Evolutionary conservation across 2,888 invertebrate species (phyloP), one percentile per base, ranked within the genome.

Genomic region (Gymnoscelis rufifasciata): DNA sequence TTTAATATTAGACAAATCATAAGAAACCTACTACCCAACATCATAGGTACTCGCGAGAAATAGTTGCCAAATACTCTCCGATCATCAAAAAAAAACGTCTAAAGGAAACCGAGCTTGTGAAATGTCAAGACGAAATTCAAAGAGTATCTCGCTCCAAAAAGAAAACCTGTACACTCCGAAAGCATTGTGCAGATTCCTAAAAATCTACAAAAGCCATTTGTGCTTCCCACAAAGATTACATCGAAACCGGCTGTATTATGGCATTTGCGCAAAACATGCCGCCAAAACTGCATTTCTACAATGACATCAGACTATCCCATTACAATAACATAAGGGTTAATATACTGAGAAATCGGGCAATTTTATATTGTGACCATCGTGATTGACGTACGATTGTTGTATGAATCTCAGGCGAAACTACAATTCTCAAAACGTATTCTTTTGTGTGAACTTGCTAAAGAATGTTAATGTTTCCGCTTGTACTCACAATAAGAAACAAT

Each of bases 381-480:
- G 54, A 58, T 57, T 60, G 71, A 65, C 71, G 67, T 62, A 62
- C 29, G 46, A 57, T 84, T 84, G 83, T 84, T 68, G 64, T 58
- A 62, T 60, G 33, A 79, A 82, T 83, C 83, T 69, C 83, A 83
- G 82, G 80, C 76, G 74, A 59, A 68, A 71, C 71, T 74, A 71
- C 65, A 74, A 66, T 86, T 84, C 86, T 83, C 73, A 81, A 86
- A 86, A 84, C 77, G 79, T 84, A 78, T 82, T 82, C 83, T 83
- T 87, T 86, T 84, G 82, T 83, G 72, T 71, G 77, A 72, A 81
- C 78, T 78, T 64, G 71, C 70, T 74, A 83, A 77, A 6, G 86
- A 87, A 86, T 86, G 76, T 84, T 84, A 84, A 87, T 84, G 84
- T 74, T 80, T 86, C 84, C 86, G 84, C 65, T 72, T 82, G 78